These are phyloP conservation scores for Drosophila subobscura DNA, from an alignment of 1,140 invertebrate species.

Conservation along the genomic window DNA sequence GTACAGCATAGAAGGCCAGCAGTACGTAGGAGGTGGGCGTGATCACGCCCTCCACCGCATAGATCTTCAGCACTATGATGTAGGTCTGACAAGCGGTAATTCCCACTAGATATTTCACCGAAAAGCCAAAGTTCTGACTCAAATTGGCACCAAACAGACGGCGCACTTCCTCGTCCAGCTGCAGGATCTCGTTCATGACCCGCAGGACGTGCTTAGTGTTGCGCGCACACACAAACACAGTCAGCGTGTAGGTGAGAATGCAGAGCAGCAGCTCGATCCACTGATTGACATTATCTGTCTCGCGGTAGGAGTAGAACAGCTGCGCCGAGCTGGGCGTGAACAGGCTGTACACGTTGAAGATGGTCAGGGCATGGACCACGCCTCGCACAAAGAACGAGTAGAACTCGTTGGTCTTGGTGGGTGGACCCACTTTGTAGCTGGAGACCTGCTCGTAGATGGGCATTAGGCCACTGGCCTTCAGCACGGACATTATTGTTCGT, in stretches of 20 bases:
- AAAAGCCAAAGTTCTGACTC: constrained; percentile 63
- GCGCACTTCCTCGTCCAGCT: constrained; percentile 69
- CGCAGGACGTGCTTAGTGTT: constrained; percentile 69
- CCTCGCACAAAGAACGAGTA: constrained; percentile 74
- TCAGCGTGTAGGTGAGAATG: constrained; percentile 68
- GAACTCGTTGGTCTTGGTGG: constrained; percentile 63
- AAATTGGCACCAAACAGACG: constrained; percentile 55
- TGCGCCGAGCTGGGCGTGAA: constrained; percentile 62
- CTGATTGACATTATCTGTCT: constrained; percentile 81
- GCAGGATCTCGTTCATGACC: constrained; percentile 76
- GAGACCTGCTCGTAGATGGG: constrained; percentile 74
- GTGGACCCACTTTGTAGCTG: constrained; percentile 69
- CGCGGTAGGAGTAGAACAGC: constrained; percentile 69
- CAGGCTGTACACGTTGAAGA: constrained; percentile 77
- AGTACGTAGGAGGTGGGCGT: constrained; percentile 69
- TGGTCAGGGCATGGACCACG: constrained; percentile 67
- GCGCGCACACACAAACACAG: constrained; percentile 66
- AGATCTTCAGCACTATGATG: constrained; percentile 64
- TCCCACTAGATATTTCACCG: constrained; percentile 65
- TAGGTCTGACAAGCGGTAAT: constrained; percentile 69
- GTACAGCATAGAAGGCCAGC: constrained; percentile 69
- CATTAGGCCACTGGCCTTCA: constrained; percentile 72
- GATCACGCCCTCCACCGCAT: constrained; percentile 37
- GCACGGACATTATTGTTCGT: constrained; percentile 55
- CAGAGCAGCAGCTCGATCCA: constrained; percentile 77